These are phyloP conservation scores for Sclerodermus sp. DNA, from an alignment of 2,888 invertebrate species.

Conservation along the genomic window DNA sequence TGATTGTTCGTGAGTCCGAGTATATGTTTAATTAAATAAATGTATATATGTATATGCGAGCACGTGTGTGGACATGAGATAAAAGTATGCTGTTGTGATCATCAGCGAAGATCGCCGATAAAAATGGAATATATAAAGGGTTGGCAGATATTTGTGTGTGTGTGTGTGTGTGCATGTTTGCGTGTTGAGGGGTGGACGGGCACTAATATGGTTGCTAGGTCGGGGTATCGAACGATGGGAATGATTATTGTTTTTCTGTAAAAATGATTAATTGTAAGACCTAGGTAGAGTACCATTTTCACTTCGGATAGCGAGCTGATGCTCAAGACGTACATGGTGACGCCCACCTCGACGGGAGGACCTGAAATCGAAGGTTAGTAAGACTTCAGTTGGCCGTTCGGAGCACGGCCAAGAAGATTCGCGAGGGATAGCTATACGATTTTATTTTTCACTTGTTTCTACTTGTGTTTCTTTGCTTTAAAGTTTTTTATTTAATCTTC, in stretches of 20 bases:
- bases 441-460: background rate
- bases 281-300: slow-evolving; percentile 72
- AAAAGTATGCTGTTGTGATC: too few species aligned
- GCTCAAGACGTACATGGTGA: slow-evolving; percentile 81
- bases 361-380: slow-evolving; percentile 65
- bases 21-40: too few species aligned
- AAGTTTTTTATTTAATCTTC: too few species aligned
- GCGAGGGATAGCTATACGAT: too few species aligned
- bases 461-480: slow-evolving; percentile 4
- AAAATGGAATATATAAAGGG: too few species aligned
- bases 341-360: slow-evolving; percentile 77
- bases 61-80: slow-evolving; percentile 6
- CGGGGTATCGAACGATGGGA: slow-evolving; percentile 29
- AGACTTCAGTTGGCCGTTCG: slow-evolving; percentile 51
- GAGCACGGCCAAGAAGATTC: slow-evolving; percentile 22
- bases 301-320: slow-evolving; percentile 83
- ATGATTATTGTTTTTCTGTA: slow-evolving; percentile 38
- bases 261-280: slow-evolving; percentile 53
- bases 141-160: too few species aligned
- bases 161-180: slow-evolving; percentile 6
- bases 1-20: too few species aligned
- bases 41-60: too few species aligned
- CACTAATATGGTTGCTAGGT: slow-evolving; percentile 9
- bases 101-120: too few species aligned
- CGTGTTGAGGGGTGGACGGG: slow-evolving; percentile 3